These are phyloP conservation scores for Geodia barretti DNA, from an alignment of 37 sponge, comb jelly and placozoan species.

Conservation along the genomic window DNA sequence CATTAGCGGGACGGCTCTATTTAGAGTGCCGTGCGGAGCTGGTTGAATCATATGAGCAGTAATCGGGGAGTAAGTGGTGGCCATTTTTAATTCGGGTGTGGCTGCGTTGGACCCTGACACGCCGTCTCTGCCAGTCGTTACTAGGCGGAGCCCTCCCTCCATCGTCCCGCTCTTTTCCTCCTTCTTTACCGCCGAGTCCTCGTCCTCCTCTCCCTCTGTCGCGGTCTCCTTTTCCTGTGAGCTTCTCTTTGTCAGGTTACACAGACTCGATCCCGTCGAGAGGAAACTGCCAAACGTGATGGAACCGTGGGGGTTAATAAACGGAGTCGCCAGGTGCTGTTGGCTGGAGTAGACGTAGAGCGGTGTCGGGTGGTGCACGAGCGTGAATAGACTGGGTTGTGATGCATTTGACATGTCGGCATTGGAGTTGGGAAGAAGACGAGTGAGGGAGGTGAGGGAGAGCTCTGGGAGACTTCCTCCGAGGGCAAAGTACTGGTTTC, in stretches of 20 bases:
- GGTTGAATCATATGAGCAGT: neutral
- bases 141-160: neutral
- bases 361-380: slow-evolving; percentile 41
- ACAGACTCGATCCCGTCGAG: slow-evolving; percentile 52
- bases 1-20: slow-evolving; percentile 4
- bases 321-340: slow-evolving; percentile 55
- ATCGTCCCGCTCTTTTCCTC: neutral
- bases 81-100: neutral
- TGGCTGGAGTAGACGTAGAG: slow-evolving; percentile 73
- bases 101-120: neutral
- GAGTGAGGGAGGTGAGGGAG: slow-evolving; percentile 73
- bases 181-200: neutral
- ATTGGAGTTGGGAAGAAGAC: slow-evolving; percentile 71
- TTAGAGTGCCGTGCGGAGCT: slow-evolving; percentile 1
- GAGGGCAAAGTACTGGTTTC: slow-evolving; percentile 77
- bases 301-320: slow-evolving; percentile 54
- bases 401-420: slow-evolving; percentile 21
- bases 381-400: slow-evolving; percentile 41
- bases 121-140: neutral
- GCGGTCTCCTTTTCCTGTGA: neutral
- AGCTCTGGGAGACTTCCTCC: slow-evolving; percentile 88
- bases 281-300: slow-evolving; percentile 57
- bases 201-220: neutral
- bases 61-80: slow-evolving; percentile 18
- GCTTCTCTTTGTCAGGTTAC: slow-evolving; percentile 15